Base-by-base conservation (phyloP, 37 sponge, comb jelly and placozoan species). In the Halisarca cf. caerulea region DNA sequence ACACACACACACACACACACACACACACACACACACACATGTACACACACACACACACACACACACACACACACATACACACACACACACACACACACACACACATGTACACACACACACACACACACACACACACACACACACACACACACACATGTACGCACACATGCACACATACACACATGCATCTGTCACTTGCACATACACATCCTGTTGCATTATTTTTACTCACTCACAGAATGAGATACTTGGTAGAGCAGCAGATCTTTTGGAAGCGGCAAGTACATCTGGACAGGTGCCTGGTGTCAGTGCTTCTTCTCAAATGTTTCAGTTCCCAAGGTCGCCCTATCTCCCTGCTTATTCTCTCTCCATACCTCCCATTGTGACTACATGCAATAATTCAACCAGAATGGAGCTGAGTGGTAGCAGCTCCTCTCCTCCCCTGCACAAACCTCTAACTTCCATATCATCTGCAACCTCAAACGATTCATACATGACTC, bases 251-350 rank as follows among this genome's bases (percentile, higher is more conserved):
- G 71, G 55, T 37, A 62, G 93, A 68, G 89, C 89, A 43, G 93
- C 93, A 9, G 93, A 92, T 59, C 78, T 86, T 3, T 62, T 92
- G 25, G 93, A 92, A 42, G 36, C 74, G 17, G 77, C 77, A 9
- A 74, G 77, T 41, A 21, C 24, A 40, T n/a, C 38, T 25, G 77
- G 77, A 6, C 77, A 74, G 45, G 15, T 74, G 14, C 23, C 69
- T 18, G 35, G 69, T 68, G 69, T 68, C 32, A 68, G 24, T 74
- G 77, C 77, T 18, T 40, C 77, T 2, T 37, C 77, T 24, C 77
- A 74, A 23, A 43, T 74, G 45, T 74, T 74, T 14, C 42, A 74
- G 45, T 74, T 74, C 36, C 77, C 77, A 21, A 42, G 45, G 15
- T 74, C 77, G 1, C 45, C 77, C 44, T 74, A 40, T 37, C 77